A percentile compares a stretch with the other conserved stretches of the same genome.
Conservation (phyloP, 2,888 invertebrate species). For the Ferdinandea cuprea region DNA sequence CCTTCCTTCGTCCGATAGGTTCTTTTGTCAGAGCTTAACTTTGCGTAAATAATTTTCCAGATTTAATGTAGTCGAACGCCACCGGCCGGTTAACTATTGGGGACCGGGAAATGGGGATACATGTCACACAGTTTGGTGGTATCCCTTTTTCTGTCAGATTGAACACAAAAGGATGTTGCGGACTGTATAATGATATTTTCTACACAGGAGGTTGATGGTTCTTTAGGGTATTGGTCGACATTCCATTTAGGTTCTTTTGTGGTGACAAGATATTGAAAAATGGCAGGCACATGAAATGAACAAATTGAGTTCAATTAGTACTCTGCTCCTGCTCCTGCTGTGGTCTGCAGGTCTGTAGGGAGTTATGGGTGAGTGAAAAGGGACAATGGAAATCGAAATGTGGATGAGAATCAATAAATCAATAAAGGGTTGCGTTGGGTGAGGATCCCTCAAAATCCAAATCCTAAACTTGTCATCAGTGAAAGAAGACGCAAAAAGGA, state of each 20-base stretch:
- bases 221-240: background rate
- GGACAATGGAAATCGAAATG: background rate
- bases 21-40: conserved; percentile 33
- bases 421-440: too few relatives aligned
- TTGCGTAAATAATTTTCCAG: conserved; percentile 31
- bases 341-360: background rate
- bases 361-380: background rate
- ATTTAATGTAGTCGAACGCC: conserved; percentile 4
- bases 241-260: conserved; percentile 16
- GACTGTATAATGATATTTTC: background rate
- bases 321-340: too few relatives aligned
- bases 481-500: too few relatives aligned
- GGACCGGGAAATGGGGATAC: too few relatives aligned
- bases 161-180: conserved; percentile 3
- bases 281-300: background rate
- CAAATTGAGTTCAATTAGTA: conserved; percentile 40
- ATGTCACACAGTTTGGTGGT: conserved; percentile 19
- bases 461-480: too few relatives aligned
- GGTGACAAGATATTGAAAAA: conserved; percentile 11
- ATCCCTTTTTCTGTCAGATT: conserved; percentile 8
- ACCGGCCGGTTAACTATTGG: too few relatives aligned
- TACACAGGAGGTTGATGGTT: background rate
- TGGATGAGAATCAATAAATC: background rate
- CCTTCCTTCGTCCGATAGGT: background rate
- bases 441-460: too few relatives aligned